Evolutionary conservation across 2,113 vertebrate species (phyloP).

Genomic region (Sylvicapra grimmia): DNA sequence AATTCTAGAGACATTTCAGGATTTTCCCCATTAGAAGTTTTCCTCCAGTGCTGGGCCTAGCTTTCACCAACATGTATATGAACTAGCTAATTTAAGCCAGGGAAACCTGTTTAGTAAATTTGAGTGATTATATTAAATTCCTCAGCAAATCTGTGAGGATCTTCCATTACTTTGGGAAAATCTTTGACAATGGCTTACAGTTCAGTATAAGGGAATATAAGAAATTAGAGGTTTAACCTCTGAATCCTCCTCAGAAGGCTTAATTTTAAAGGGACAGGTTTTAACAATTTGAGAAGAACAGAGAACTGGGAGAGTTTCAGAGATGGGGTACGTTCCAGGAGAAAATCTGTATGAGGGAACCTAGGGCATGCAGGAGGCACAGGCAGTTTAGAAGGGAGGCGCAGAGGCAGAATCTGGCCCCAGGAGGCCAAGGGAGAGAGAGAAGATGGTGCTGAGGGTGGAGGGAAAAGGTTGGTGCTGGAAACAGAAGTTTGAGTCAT

Average conservation of each 20-base stretch:
- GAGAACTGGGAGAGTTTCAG: background rate
- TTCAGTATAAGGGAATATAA: background rate
- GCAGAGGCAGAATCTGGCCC: background rate
- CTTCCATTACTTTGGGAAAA: background rate
- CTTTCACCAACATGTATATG: background rate
- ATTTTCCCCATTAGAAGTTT: background rate
- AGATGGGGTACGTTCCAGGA: background rate
- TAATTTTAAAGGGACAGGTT: background rate
- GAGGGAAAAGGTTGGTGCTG: background rate
- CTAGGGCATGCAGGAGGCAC: background rate
- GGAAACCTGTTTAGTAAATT: background rate
- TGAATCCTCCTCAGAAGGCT: background rate
- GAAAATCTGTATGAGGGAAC: background rate
- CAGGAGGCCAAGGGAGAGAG: background rate
- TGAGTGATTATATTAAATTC: background rate
- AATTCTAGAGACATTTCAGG: background rate
- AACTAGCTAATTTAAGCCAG: background rate
- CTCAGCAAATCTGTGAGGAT: background rate
- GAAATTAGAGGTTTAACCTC: background rate
- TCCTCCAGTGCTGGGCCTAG: background rate
- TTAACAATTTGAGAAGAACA: background rate
- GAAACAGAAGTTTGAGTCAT: background rate
- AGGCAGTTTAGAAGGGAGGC: background rate
- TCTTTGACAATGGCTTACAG: background rate
- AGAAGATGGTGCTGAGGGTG: background rate